These are phyloP conservation scores for Thripadectes ignobilis DNA, from an alignment of 2,797 vertebrate genomes.

Conservation along the genomic window DNA sequence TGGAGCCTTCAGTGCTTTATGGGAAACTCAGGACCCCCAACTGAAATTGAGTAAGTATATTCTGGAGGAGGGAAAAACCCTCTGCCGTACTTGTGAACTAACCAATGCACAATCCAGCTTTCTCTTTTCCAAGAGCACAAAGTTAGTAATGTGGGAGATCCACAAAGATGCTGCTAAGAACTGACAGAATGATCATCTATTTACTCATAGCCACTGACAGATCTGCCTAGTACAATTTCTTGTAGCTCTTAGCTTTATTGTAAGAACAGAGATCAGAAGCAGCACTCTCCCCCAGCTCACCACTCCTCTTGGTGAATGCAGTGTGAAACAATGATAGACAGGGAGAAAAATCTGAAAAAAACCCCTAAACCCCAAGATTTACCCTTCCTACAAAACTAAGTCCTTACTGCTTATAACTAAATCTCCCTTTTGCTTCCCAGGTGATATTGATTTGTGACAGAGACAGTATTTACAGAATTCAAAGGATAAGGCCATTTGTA, in stretches of 20 bases:
- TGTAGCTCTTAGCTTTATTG: constrained; percentile 28
- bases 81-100: constrained; percentile 7
- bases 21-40: not conserved
- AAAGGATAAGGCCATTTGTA: not conserved
- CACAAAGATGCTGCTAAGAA: constrained; percentile 31
- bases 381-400: not conserved
- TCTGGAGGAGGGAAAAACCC: not conserved
- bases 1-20: not conserved
- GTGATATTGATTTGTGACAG: not conserved
- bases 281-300: not conserved
- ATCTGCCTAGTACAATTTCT: constrained; percentile 55
- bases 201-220: constrained; percentile 50
- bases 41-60: not conserved
- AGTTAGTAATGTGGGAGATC: not conserved
- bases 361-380: not conserved
- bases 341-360: not conserved
- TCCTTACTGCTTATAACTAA: not conserved
- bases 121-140: not conserved
- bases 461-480: not conserved
- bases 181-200: constrained; percentile 40
- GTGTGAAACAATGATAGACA: not conserved
- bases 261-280: constrained; percentile 7
- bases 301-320: not conserved
- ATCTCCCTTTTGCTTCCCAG: not conserved
- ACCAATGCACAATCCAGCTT: not conserved